Evolutionary conservation across 2,113 vertebrate species (phyloP), one percentile per base, ranked within the genome.

Genomic region (Steatornis caripensis): DNA sequence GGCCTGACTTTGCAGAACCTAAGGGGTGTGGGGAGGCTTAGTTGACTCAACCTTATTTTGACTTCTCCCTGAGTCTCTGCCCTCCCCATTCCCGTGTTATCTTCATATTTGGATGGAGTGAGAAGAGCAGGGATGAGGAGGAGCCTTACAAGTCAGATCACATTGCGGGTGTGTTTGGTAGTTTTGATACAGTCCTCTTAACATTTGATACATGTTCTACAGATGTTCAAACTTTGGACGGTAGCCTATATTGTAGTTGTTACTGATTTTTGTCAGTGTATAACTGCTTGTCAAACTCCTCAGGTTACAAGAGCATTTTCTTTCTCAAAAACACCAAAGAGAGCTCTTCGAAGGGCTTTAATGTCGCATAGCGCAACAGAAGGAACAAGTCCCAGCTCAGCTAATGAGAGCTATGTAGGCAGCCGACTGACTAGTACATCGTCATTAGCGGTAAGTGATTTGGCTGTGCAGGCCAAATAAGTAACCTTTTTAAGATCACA

Each of bases 241-340:
- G 27, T 8, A 51, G 54, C 30, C 26, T 48, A 5, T 20, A 4
- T 22, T 19, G 20, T 3, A 22, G 37, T 22, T n/a, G 26, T 5
- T 46, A 9, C 65, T 79, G 51, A 0, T 34, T 76, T 55, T 49
- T 75, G 36, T 43, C 34, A 8, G 8, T 45, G 48, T 86, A 2
- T 94, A 95, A 95, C 61, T 69, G 24, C 77, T 95, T 94, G 53
- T 96, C 65, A 41, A 62, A 81, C 61, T 81, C 60, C 88, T 29
- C 92, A 99, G 99, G 99, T 99, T 69, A 99, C 99, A 1, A 97
- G 99, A 96, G 99, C 99, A 0, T 99, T 99, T 94, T 99, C 99
- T 27, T 99, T 99, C 96, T 99, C 99, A 6, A 99, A 99, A 98
- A 99, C 99, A 9, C 99, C 99, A 2, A 99, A 99, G 97, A 98